A percentile compares a stretch with the other conserved stretches of the same genome.
These are phyloP conservation scores for Geothlypis trichas DNA, from an alignment of 2,113 vertebrate species.

Conservation along the genomic window DNA sequence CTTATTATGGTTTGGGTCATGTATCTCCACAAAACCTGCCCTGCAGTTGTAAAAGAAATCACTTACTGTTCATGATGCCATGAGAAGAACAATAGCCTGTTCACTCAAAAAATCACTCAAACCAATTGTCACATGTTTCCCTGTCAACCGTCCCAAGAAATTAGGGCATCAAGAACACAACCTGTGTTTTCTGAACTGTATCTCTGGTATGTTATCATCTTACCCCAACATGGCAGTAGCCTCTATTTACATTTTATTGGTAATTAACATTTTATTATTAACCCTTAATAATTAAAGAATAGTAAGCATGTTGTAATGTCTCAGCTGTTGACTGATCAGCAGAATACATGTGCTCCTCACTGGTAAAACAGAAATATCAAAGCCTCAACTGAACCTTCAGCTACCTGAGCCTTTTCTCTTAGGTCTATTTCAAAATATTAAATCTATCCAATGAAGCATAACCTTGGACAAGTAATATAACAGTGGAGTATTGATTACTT, in stretches of 20 bases:
- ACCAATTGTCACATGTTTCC: not conserved
- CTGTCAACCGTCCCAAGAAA: not conserved
- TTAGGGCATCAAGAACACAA: not conserved
- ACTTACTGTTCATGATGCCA: constrained; percentile 3
- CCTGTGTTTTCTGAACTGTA: not conserved
- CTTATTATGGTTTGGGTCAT: constrained; percentile 24
- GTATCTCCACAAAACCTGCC: constrained; percentile 43
- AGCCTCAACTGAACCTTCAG: not conserved
- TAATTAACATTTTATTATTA: not conserved
- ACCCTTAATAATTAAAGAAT: not conserved
- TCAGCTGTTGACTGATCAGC: not conserved
- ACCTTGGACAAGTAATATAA: not conserved
- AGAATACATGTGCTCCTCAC: not conserved
- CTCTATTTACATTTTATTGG: not conserved
- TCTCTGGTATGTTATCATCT: not conserved
- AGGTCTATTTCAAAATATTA: not conserved
- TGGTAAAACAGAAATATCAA: not conserved
- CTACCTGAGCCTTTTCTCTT: not conserved
- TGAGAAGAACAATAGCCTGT: constrained; percentile 32
- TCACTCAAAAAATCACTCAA: constrained; percentile 21
- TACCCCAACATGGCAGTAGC: not conserved
- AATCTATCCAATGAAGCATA: not conserved
- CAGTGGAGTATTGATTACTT: not conserved
- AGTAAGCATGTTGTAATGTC: not conserved
- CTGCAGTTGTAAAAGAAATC: constrained; percentile 47